Evolutionary conservation across 1,140 invertebrate genomes (phyloP).

Genomic region (Philaenus spumarius): DNA sequence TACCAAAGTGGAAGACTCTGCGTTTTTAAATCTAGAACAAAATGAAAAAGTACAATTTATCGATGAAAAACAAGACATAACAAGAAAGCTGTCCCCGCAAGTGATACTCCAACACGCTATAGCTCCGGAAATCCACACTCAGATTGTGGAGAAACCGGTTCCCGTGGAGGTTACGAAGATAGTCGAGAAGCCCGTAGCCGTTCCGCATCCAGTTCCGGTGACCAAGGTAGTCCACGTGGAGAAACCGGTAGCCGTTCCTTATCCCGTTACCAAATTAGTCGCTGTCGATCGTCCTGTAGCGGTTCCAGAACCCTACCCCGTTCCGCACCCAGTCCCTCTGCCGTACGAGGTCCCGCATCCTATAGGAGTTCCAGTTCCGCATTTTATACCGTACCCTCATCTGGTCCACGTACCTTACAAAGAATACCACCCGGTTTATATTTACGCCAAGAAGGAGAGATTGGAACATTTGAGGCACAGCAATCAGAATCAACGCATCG

Average conservation of each 20-base stretch:
- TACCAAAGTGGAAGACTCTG: too few species aligned
- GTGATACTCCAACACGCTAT: too few species aligned
- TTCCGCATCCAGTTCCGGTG: slow-evolving; percentile 23
- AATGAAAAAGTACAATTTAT: too few species aligned
- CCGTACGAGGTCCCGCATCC: slow-evolving; percentile 32
- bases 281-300: slow-evolving; percentile 33
- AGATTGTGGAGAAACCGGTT: slow-evolving; percentile 35
- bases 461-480: neutral
- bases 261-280: slow-evolving; percentile 31
- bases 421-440: slow-evolving; percentile 19
- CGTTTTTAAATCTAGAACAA: too few species aligned
- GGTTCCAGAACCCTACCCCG: slow-evolving; percentile 37
- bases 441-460: slow-evolving; percentile 6
- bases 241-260: slow-evolving; percentile 35
- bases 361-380: slow-evolving; percentile 28
- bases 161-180: slow-evolving; percentile 47
- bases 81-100: too few species aligned
- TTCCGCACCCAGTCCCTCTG: slow-evolving; percentile 40
- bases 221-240: slow-evolving; percentile 16
- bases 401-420: slow-evolving; percentile 25
- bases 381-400: slow-evolving; percentile 34
- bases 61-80: too few species aligned
- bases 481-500: neutral
- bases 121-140: too few species aligned
- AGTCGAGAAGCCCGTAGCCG: slow-evolving; percentile 37